phyloP scores from a whole-genome alignment of 2,888 invertebrate species.

The Brenthis hecate region DNA sequence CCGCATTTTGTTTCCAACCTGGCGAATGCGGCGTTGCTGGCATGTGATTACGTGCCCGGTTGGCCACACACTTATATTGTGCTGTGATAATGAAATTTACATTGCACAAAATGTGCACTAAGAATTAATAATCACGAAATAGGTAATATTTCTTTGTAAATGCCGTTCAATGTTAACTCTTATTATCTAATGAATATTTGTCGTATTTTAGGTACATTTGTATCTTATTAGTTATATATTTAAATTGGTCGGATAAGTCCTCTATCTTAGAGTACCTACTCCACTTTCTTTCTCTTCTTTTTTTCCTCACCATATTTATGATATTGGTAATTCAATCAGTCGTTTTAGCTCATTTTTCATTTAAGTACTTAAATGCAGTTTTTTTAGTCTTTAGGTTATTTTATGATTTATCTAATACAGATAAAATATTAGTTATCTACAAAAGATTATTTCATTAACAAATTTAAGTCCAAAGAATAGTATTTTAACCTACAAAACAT shows the following conservation, averaged over 20 bases:
- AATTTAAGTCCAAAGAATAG: slow-evolving; percentile 1
- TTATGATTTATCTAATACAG: not conserved
- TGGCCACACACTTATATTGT: slow-evolving; percentile 36
- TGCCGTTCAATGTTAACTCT: not conserved
- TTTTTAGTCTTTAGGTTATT: no score
- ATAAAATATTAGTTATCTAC: slow-evolving; percentile 3
- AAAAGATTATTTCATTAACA: slow-evolving; percentile 7
- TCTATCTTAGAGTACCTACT: no score
- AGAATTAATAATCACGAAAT: not conserved
- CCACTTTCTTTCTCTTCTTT: no score
- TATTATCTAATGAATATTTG: not conserved
- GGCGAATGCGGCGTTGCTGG: slow-evolving; percentile 40
- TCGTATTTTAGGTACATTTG: no score
- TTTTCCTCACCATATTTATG: no score
- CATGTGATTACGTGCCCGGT: slow-evolving; percentile 36
- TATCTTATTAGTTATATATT: no score
- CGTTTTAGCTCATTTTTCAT: not conserved
- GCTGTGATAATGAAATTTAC: slow-evolving; percentile 21
- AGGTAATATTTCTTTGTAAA: not conserved
- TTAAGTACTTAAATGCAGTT: not conserved
- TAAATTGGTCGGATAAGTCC: no score
- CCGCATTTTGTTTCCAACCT: slow-evolving; percentile 41
- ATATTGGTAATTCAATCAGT: no score
- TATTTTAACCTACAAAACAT: not conserved
- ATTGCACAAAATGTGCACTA: slow-evolving; percentile 22